Evolutionary conservation across 2,797 vertebrate species (phyloP), one percentile per base, ranked within the genome.

Genomic region (Coluber constrictor): DNA sequence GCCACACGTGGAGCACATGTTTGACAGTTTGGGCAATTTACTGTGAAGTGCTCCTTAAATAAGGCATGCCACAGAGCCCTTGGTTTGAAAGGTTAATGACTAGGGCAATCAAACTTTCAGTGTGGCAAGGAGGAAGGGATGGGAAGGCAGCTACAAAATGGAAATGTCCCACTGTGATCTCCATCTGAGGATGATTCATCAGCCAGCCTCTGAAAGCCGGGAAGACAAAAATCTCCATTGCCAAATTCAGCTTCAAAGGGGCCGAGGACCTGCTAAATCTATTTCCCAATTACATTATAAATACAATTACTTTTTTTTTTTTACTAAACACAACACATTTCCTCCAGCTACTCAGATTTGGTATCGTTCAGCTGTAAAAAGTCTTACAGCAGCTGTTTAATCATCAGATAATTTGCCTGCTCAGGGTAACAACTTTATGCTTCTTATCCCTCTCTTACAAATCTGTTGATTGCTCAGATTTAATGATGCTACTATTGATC

Each of bases 1-100:
- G 91, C 57, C 90, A 86, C 95, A 94, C 86, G 92, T 86, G 87
- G 92, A 96, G 93, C 86, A 91, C 60, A 83, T 61, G 86, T 55
- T 94, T 95, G 61, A 94, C 94, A 95, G 93, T 60, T 94, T 93
- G 92, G 79, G 90, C 90, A 95, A 96, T 96, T 97, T 96, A 94
- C 91, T 96, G 94, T 95, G 93, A 97, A 98, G 95, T 94, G 92
- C 92, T 93, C 93, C 96, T 97, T 96, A 86, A 92, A 92, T 66
- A 61, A 95, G 95, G 92, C 87, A 83, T 23, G 51, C 96, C 93
- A 93, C 94, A 92, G 96, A 95, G 96, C 89, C 51, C 1, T 86
- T 95, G 92, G 92, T 94, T 96, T 93, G 88, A 94, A 96, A 97
- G 95, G 95, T 95, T 97, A 96, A 96, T 93, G 94, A 94, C 90